These are phyloP conservation scores for Apostichopus leukothele DNA, from an alignment of 53 echinoderm and acorn worm genomes.

Conservation along the genomic window DNA sequence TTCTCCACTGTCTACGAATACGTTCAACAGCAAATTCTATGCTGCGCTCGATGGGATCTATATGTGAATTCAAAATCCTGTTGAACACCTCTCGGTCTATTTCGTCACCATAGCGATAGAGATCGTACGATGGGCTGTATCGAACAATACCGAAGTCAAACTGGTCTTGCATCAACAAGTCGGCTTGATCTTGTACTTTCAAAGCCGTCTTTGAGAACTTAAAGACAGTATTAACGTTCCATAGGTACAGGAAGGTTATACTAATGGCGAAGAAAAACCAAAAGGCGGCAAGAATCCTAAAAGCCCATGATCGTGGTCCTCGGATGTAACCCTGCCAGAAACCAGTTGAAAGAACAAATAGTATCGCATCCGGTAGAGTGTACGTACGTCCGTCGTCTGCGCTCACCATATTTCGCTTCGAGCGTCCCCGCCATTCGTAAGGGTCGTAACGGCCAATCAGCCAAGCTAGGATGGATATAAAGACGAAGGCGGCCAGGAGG, in stretches of 20 bases:
- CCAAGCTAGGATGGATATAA: constrained; percentile 59
- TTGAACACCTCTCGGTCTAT: constrained; percentile 57
- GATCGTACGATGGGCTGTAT: constrained; percentile 73
- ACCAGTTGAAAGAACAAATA: constrained; percentile 59
- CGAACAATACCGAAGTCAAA: constrained; percentile 82
- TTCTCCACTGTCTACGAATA: constrained; percentile 73
- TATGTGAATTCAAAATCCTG: constrained; percentile 63
- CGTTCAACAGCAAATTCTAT: constrained; percentile 71
- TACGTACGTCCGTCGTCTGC: constrained; percentile 63
- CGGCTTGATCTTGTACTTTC: constrained; percentile 49
- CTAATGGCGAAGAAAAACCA: constrained; percentile 82
- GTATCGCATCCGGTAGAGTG: constrained; percentile 58
- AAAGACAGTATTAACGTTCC: constrained; percentile 65
- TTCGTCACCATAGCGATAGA: constrained; percentile 57
- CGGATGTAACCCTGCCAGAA: constrained; percentile 66
- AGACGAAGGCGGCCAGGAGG: constrained; percentile 57
- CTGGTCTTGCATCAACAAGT: constrained; percentile 72
- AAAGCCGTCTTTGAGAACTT: constrained; percentile 56
- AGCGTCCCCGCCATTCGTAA: constrained; percentile 67
- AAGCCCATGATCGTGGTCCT: constrained; percentile 65
- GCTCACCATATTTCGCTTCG: constrained; percentile 49
- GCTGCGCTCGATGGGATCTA: constrained; percentile 67
- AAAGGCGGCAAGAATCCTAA: constrained; percentile 61
- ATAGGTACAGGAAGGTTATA: constrained; percentile 69
- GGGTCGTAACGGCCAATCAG: constrained; percentile 60